Evolutionary conservation across 2,113 vertebrate species (phyloP), one percentile per base, ranked within the genome.

Genomic region (Nannospalax galili): DNA sequence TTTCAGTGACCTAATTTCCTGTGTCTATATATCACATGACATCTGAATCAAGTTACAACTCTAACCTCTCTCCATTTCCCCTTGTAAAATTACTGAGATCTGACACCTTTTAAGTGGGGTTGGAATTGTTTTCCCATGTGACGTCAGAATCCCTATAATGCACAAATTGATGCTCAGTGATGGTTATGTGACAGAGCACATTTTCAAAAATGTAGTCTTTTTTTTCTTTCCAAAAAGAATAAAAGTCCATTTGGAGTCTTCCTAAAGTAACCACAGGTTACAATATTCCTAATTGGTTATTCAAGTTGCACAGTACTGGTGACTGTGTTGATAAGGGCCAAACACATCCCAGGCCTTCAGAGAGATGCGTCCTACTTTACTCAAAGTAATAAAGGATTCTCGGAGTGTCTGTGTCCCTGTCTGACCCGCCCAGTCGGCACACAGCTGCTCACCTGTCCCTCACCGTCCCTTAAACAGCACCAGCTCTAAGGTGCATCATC

Each of bases 1-100:
- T 97, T 97, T 96, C 95, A 95, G 91, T 94, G 97, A 96, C 98
- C 98, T 98, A 98, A 98, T 98, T 98, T 98, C 98, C 98, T 98
- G 52, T 64, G 97, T 92, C 94, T 96, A 97, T 97, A 91, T 97
- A 96, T 98, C 98, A 98, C 97, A 95, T 97, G 97, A 95, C 98
- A 98, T 90, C 90, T 93, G 97, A 98, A 98, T 98, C 97, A 97
- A 98, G 95, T 32, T 64, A 92, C 85, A 97, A 95, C 95, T 95
- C 96, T 96, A 95, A 98, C 98, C 97, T 96, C 80, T 97, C 91
- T 56, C 95, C 90, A 98, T 97, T 97, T 97, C 96, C 96, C 95
- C 87, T 96, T 98, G 92, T 96, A 96, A 96, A 98, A 95, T 90
- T 93, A 92, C 78, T 80, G 93, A 80, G 5, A 56, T 84, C 40